These are phyloP conservation scores for Tenthredo livida DNA, from an alignment of 2,888 invertebrate genomes.

Conservation along the genomic window DNA sequence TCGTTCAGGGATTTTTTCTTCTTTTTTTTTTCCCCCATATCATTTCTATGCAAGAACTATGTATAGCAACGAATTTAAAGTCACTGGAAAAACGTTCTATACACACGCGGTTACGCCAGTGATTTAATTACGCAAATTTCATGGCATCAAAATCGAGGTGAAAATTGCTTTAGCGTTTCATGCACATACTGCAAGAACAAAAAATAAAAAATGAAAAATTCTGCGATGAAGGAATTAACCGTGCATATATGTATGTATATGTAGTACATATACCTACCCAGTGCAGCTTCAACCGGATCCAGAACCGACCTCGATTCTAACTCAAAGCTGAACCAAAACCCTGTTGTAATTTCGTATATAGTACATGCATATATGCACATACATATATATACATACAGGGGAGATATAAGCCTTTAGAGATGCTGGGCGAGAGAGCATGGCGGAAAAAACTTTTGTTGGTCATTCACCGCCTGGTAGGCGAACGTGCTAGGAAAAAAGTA, in stretches of 20 bases:
- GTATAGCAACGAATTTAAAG: neutral
- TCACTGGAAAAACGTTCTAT: neutral
- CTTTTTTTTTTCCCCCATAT: neutral
- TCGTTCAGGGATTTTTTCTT: neutral
- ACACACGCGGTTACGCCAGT: neutral
- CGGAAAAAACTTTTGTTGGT: neutral
- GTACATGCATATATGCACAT: neutral
- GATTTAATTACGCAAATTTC: neutral
- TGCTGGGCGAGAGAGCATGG: neutral
- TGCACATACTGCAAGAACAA: neutral
- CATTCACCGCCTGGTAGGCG: neutral
- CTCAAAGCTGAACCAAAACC: conserved; percentile 1
- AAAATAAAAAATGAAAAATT: neutral
- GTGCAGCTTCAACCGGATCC: neutral
- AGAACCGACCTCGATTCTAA: conserved; percentile 4
- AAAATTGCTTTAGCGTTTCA: neutral
- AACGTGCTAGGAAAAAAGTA: neutral
- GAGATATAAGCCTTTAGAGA: neutral
- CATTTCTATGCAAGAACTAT: neutral
- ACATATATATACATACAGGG: neutral
- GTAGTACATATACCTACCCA: neutral
- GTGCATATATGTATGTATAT: neutral
- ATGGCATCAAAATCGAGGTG: neutral
- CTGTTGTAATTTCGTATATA: neutral
- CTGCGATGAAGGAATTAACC: neutral